Percentiles rank a stretch among this genome's conserved stretches.
phyloP scores from a whole-genome alignment of 2,888 invertebrate species.

The Trisateles emortualis region DNA sequence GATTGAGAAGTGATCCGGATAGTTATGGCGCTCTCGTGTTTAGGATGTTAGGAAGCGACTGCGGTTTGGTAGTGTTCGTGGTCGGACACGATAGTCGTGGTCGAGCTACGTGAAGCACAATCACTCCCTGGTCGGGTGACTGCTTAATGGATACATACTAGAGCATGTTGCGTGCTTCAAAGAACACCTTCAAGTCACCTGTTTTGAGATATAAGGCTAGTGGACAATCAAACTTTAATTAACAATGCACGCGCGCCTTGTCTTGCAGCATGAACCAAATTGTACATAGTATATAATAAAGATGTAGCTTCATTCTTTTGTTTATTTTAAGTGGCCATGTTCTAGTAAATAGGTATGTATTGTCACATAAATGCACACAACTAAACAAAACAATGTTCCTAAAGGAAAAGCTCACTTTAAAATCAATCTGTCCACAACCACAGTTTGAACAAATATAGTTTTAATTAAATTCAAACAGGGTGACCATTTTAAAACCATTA shows the following conservation, averaged over 20 bases:
- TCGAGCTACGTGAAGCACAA: neutral
- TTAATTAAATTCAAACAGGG: slow-evolving; percentile 27
- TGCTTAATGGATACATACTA: neutral
- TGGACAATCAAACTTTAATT: no score
- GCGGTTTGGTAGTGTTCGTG: neutral
- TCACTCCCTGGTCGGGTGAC: neutral
- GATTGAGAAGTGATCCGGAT: no score
- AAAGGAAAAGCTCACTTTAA: neutral
- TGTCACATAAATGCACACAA: neutral
- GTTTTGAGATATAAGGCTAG: no score
- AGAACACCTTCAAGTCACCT: no score
- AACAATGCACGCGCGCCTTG: no score
- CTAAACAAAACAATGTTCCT: neutral
- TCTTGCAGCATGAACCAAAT: no score
- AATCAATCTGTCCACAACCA: neutral
- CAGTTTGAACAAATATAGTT: slow-evolving; percentile 5
- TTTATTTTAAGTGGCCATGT: no score
- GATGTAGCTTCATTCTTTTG: no score
- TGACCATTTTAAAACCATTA: slow-evolving; percentile 38
- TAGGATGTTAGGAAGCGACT: neutral
- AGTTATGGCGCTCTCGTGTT: no score
- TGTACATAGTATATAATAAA: no score
- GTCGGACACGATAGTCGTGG: neutral
- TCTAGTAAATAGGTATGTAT: neutral
- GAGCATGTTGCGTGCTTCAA: neutral